Conservation (phyloP, 2,113 vertebrate genomes). For the Phoenicopterus ruber region DNA sequence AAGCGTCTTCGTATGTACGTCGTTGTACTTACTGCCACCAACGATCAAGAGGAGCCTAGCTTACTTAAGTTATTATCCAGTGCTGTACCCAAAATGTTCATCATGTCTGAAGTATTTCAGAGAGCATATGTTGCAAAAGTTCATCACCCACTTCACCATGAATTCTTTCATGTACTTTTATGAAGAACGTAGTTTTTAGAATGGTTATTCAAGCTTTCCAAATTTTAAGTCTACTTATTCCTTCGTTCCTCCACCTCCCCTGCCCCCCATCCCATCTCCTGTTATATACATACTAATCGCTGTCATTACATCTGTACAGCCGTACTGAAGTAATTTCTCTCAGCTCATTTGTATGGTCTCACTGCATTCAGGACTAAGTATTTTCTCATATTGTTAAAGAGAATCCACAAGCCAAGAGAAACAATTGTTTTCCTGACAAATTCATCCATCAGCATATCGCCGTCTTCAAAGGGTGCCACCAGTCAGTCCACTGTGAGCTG, state of each 20-base stretch:
- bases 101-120: neutral
- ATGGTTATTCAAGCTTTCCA: neutral
- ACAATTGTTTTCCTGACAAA: constrained; percentile 14
- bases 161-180: neutral
- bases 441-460: neutral
- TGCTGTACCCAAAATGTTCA: neutral
- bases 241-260: neutral
- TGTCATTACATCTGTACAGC: neutral
- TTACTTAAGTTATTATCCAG: neutral
- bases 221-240: neutral
- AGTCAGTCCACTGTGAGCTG: neutral
- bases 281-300: neutral
- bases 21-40: neutral
- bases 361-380: neutral
- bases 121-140: neutral
- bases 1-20: neutral
- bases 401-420: constrained; percentile 12
- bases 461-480: neutral
- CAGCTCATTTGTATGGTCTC: neutral
- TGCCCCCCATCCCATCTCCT: neutral
- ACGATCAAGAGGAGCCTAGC: neutral
- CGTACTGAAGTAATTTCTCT: neutral
- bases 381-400: neutral
- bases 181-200: neutral
- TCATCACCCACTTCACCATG: neutral